Evolutionary conservation across 2,888 invertebrate species (phyloP), one percentile per base, ranked within the genome.

Genomic region (Stomorhina lunata): DNA sequence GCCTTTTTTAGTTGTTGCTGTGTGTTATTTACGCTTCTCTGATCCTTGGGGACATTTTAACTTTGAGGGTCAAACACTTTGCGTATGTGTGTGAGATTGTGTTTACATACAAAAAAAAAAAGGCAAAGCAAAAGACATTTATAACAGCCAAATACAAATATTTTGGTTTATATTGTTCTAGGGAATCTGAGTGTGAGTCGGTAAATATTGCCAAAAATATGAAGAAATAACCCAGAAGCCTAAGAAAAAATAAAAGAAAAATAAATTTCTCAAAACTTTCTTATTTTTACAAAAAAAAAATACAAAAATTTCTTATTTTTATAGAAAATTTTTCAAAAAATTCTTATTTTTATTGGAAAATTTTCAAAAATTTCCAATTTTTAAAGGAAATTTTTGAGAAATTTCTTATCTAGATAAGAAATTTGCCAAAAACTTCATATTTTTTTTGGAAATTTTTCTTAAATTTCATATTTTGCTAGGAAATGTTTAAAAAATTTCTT

Each of bases 11-110:
- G 45, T 7, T 63, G 43, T 27, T 61, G 32, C 6, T 32, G 20
- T 50, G n/a, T 1, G 12, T 59, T 76, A 53, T 50, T 59, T 37
- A 50, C 50, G 50, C 69, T 65, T 27, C 15, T 57, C 2, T 65
- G 71, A 53, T 61, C 81, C 72, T 76, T 66, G 53, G 81, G 66
- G 81, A 81, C 77, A 81, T 68, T 81, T 77, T 61, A 59, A 43
- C 66, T 72, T 81, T 81, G 43, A 72, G 77, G 77, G 81, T 77
- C 77, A 81, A 81, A 68, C 15, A 43, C 66, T 10, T 29, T 57
- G 17, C 25, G 34, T 25, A 22, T 2, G 4, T 3, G 9, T 10
- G 12, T 29, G 37, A 15, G 10, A 15, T 1, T 53, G 5, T 22
- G 22, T 25, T 22, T 15, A 25, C 9, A 6, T 29, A 29, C 4